Conservation (phyloP, 2,113 vertebrate species). For the Probosciger aterrimus region DNA sequence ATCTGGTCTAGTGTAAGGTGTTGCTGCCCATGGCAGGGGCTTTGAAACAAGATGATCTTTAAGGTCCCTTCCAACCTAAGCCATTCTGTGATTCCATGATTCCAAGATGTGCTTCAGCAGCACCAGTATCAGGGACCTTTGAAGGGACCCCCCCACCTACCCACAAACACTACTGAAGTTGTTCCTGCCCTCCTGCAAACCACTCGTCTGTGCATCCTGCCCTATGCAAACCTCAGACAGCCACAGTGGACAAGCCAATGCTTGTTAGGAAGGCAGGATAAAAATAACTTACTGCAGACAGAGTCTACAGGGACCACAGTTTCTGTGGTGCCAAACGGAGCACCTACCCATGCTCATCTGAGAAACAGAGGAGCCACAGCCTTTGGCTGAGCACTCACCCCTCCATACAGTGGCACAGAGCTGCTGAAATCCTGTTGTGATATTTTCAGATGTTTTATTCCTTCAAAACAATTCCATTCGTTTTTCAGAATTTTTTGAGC, state of each 20-base stretch:
- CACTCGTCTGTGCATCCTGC: fast-evolving
- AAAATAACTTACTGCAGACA: fast-evolving
- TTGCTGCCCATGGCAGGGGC: not conserved
- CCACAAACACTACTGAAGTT: not conserved
- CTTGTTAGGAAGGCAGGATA: not conserved
- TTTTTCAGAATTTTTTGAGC: not conserved
- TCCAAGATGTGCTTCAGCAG: not conserved
- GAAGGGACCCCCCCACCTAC: not conserved
- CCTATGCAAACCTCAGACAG: fast-evolving
- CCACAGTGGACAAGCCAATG: fast-evolving
- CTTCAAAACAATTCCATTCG: not conserved
- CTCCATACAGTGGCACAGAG: fast-evolving
- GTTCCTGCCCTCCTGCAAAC: not conserved
- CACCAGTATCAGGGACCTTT: fast-evolving
- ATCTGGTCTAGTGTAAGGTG: not conserved
- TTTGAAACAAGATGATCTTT: not conserved
- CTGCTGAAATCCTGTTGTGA: not conserved
- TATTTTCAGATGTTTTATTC: not conserved
- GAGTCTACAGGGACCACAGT: too few relatives aligned
- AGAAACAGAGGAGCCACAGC: not conserved
- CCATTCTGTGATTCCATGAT: not conserved
- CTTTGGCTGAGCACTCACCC: not conserved
- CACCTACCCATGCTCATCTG: too few relatives aligned
- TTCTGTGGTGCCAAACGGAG: fast-evolving
- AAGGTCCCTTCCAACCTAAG: not conserved